Conservation (phyloP, 2,113 vertebrate species). For the Stigmatopora argus region DNA sequence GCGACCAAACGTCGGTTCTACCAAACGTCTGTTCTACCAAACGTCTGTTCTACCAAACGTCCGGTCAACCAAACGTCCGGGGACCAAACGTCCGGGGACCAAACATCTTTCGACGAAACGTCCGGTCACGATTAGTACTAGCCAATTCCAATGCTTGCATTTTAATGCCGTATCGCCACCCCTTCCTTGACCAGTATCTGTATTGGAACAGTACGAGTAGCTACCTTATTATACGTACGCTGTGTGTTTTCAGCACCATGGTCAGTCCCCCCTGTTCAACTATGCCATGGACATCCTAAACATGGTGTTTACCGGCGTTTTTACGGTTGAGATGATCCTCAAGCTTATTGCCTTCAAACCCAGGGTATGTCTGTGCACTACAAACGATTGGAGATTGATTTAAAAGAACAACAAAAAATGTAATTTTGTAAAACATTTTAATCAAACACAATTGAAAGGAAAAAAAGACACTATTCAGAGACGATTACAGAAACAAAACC, state of each 20-base stretch:
- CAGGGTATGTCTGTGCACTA: slow-evolving; percentile 75
- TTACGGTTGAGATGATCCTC: slow-evolving; percentile 97
- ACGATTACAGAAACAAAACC: not conserved
- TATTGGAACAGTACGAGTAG: too few species aligned
- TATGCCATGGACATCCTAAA: slow-evolving; percentile 97
- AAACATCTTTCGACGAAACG: too few species aligned
- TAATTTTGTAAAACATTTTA: not conserved
- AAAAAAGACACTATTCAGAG: not conserved
- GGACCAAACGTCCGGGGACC: too few species aligned
- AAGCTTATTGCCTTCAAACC: slow-evolving; percentile 98
- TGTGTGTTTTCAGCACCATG: slow-evolving; percentile 80
- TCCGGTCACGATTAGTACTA: too few species aligned
- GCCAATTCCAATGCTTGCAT: too few species aligned
- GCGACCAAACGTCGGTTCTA: too few species aligned
- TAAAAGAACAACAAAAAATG: not conserved
- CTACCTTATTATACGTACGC: not conserved
- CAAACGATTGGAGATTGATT: not conserved
- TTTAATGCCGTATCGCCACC: too few species aligned
- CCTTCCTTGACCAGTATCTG: too few species aligned
- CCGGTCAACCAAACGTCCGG: too few species aligned
- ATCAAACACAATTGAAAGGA: too few species aligned
- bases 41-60: too few species aligned
- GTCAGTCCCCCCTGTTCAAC: slow-evolving; percentile 90
- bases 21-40: too few species aligned
- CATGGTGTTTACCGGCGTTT: slow-evolving; percentile 98